Evolutionary conservation across 2,888 invertebrate genomes (phyloP), one percentile per base, ranked within the genome.

Genomic region (Omphaloscelis lunosa): DNA sequence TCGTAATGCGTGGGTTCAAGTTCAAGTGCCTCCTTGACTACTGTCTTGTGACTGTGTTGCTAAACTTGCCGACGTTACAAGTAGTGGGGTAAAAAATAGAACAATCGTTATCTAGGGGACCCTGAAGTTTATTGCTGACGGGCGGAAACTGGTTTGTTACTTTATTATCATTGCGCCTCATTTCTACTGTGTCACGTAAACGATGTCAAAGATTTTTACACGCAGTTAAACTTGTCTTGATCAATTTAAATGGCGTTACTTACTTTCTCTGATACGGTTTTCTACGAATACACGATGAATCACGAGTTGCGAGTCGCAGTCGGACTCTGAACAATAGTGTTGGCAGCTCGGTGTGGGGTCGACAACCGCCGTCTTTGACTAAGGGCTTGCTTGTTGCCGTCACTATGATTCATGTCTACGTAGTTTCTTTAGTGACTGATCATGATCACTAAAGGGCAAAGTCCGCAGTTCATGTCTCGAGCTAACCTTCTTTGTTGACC

Each of bases 261-360:
- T 34, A 58, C 71, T 77, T 65, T 69, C 59, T 69, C 27, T 68
- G 23, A 15, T 29, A 29, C 41, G 23, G n/a, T 20, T 45, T 45
- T 51, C 8, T 65, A 61, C 11, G 59, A 53, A 56, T 39, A 61
- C 27, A 39, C 69, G 17, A 29, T 80, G 72, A 75, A 59, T 77
- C 80, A 80, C 61, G 45, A 69, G 34, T 69, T 41, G 65, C 69
- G 41, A 51, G 72, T 45, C 45, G 45, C 45, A 15, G 45, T 73
- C 20, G 61, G 39, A 51, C 53, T 45, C 20, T 53, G 53, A 75
- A 82, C 76, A 79, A 85, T 67, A 74, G 77, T 58, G 72, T 80
- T 70, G 77, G 75, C 77, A 83, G 75, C 56, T 48, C n/a, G 29
- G 29, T 39, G 65, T 29, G 82, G 75, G 87, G 78, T 83, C 83